Evolutionary conservation across 2,888 invertebrate species (phyloP).

Genomic region (Unio delphinus): DNA sequence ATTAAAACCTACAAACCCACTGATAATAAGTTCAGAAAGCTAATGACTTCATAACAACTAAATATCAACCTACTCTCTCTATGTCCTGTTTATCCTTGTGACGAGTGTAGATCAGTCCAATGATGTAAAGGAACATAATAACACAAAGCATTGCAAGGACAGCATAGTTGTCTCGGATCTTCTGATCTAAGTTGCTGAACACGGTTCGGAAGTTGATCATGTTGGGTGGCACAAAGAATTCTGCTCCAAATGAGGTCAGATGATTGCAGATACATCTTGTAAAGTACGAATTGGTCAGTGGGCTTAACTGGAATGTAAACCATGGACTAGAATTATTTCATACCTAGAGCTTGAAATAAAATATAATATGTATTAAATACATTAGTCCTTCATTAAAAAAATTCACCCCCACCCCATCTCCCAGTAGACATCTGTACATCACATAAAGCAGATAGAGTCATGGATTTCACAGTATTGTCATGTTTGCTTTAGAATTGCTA

Average conservation of each 20-base stretch:
- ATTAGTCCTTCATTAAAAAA: neutral
- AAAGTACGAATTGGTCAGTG: conserved; percentile 35
- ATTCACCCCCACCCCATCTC: too few species aligned
- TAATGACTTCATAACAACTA: neutral
- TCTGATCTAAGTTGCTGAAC: conserved; percentile 63
- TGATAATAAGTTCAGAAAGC: too few species aligned
- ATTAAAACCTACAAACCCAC: too few species aligned
- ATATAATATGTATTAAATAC: too few species aligned
- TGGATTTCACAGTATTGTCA: too few species aligned
- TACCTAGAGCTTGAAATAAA: neutral
- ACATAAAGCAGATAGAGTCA: too few species aligned
- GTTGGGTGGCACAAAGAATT: conserved; percentile 69
- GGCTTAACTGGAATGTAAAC: conserved; percentile 31
- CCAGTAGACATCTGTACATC: too few species aligned
- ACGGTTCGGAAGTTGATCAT: conserved; percentile 70
- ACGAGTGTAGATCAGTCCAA: conserved; percentile 66
- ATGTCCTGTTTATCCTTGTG: conserved; percentile 66
- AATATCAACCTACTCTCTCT: conserved; percentile 45
- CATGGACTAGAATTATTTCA: neutral
- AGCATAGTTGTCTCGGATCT: conserved; percentile 67
- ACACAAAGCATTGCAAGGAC: conserved; percentile 68
- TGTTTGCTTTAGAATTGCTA: too few species aligned
- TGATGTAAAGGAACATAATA: conserved; percentile 56
- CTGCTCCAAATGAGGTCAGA: conserved; percentile 49
- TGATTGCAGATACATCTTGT: conserved; percentile 49